These are phyloP conservation scores for Colletes latitarsis DNA, from an alignment of 1,140 invertebrate species.

Conservation along the genomic window DNA sequence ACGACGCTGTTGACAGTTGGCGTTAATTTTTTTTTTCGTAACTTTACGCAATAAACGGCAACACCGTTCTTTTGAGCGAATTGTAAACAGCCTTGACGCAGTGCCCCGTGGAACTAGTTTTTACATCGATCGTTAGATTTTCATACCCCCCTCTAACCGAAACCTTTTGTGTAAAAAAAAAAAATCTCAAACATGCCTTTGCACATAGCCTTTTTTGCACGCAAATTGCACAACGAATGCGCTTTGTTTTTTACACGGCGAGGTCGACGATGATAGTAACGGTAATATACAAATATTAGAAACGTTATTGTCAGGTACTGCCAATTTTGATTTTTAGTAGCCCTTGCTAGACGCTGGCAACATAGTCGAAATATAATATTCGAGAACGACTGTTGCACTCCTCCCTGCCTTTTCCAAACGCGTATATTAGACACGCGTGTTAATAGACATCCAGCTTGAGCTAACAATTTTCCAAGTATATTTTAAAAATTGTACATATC, in stretches of 20 bases:
- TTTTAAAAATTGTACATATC: too few species aligned
- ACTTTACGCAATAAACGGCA: not conserved
- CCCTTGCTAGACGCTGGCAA: not conserved
- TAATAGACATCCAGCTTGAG: not conserved
- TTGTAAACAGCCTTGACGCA: not conserved
- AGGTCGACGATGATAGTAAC: conserved; percentile 33
- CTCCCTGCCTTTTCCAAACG: too few species aligned
- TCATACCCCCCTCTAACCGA: too few species aligned
- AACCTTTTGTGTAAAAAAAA: not conserved
- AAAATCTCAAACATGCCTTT: not conserved
- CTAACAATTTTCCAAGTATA: not conserved
- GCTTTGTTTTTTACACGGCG: not conserved
- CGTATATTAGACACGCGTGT: not conserved
- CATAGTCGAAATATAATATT: conserved; percentile 57
- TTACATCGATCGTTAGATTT: not conserved
- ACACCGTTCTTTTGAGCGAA: not conserved
- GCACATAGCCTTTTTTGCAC: not conserved
- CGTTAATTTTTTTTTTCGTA: not conserved
- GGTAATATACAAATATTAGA: conserved; percentile 42
- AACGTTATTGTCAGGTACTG: conserved; percentile 48
- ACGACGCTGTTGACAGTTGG: not conserved
- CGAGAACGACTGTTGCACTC: conserved; percentile 57
- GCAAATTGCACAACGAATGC: not conserved
- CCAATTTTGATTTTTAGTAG: not conserved
- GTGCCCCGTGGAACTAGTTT: not conserved